Evolutionary conservation across 1,140 invertebrate species (phyloP).

Genomic region (Drosophila malerkotliana): DNA sequence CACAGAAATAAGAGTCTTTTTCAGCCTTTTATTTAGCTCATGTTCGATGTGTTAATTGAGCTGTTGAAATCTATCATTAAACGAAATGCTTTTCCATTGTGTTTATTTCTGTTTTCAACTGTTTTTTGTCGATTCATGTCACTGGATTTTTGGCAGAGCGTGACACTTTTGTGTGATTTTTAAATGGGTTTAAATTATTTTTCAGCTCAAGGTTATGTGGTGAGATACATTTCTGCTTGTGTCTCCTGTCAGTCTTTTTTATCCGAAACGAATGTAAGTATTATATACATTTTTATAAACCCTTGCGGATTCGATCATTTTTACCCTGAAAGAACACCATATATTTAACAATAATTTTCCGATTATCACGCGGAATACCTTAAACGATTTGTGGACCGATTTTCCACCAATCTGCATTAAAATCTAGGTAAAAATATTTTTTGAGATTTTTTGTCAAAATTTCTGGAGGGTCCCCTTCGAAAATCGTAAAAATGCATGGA

Average conservation of each 20-base stretch:
- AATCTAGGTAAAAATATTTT: too few species aligned
- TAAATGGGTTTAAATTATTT: slow-evolving; percentile 17
- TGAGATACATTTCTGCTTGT: neutral
- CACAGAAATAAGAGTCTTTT: slow-evolving; percentile 7
- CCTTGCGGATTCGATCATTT: too few species aligned
- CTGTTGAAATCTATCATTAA: slow-evolving; percentile 43
- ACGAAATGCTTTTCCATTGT: slow-evolving; percentile 13
- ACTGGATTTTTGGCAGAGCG: slow-evolving; percentile 29
- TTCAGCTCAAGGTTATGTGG: slow-evolving; percentile 43
- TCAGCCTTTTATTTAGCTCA: slow-evolving; percentile 4
- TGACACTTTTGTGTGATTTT: slow-evolving; percentile 46
- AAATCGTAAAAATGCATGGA: too few species aligned
- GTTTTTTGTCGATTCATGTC: slow-evolving; percentile 21
- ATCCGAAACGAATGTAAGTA: too few species aligned
- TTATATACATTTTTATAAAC: too few species aligned
- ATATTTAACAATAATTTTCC: too few species aligned
- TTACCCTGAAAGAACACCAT: too few species aligned
- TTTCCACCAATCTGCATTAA: too few species aligned
- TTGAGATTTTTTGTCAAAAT: too few species aligned
- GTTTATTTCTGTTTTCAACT: slow-evolving; percentile 14
- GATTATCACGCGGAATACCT: too few species aligned
- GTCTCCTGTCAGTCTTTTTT: neutral
- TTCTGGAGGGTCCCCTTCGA: too few species aligned
- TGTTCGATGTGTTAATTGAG: slow-evolving; percentile 34
- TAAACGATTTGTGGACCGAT: too few species aligned